Conservation (phyloP, 2,113 vertebrate genomes). For the Crotophaga sulcirostris region DNA sequence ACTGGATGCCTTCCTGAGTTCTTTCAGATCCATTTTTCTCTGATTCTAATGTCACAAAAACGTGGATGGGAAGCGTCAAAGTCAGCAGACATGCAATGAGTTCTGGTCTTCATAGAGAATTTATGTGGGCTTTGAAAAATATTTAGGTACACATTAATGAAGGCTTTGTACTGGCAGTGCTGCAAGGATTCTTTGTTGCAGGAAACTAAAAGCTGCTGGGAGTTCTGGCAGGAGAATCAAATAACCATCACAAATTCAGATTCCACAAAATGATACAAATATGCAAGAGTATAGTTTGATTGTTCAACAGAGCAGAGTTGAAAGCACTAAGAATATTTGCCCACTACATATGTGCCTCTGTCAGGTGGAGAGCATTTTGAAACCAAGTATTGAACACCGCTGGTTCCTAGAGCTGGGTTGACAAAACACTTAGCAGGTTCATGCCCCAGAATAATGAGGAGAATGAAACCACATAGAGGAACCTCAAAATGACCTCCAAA, state of each 20-base stretch:
- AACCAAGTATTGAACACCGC: not conserved
- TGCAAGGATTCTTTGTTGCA: not conserved
- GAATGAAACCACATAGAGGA: not conserved
- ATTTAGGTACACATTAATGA: not conserved
- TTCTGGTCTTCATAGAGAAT: not conserved
- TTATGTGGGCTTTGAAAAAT: constrained; percentile 21
- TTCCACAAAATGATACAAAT: not conserved
- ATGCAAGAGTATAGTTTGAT: not conserved
- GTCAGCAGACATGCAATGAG: not conserved
- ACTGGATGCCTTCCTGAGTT: not conserved
- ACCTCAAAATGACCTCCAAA: constrained; percentile 22
- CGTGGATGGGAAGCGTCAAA: not conserved
- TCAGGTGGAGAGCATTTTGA: not conserved
- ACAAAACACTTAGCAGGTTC: not conserved
- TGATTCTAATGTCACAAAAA: not conserved
- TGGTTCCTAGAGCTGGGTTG: not conserved
- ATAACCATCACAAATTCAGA: not conserved
- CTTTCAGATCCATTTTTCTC: not conserved
- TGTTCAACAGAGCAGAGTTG: not conserved
- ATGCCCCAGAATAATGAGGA: not conserved
- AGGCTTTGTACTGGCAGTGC: constrained; percentile 2
- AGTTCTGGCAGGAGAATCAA: not conserved
- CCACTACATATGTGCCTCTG: not conserved
- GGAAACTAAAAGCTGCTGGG: not conserved
- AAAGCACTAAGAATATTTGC: not conserved